A percentile compares a stretch with the other conserved stretches of the same genome.
Conservation (phyloP, 2,888 invertebrate species). For the Melanostoma scalare region DNA sequence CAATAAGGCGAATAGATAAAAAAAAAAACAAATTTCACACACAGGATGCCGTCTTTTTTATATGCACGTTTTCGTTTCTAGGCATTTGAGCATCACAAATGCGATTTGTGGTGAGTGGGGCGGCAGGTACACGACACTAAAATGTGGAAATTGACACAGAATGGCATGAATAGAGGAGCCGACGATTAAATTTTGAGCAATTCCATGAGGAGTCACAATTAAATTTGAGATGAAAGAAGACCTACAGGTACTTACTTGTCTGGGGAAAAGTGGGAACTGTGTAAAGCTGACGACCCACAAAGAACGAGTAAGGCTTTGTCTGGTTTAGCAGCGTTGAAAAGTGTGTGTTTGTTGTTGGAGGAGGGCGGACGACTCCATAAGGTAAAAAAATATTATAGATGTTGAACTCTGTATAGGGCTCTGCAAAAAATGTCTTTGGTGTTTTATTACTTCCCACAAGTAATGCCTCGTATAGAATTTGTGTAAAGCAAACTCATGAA, state of each 20-base stretch:
- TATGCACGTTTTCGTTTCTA: slow-evolving; percentile 46
- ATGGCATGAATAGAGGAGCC: slow-evolving; percentile 20
- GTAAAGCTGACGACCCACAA: slow-evolving; percentile 12
- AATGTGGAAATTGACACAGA: slow-evolving; percentile 57
- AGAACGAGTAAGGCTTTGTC: slow-evolving; percentile 11
- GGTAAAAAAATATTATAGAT: too few species aligned
- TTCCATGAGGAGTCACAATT: slow-evolving; percentile 28
- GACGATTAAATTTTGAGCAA: slow-evolving; percentile 47
- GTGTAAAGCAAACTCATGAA: too few species aligned
- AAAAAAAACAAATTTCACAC: slow-evolving; percentile 36
- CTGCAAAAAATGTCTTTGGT: too few species aligned
- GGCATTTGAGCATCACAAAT: slow-evolving; percentile 65
- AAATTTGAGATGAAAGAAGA: slow-evolving; percentile 17
- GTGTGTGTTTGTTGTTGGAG: too few species aligned
- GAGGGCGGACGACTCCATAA: too few species aligned
- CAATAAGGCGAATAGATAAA: slow-evolving; percentile 13
- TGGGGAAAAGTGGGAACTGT: slow-evolving; percentile 10
- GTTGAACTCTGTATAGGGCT: too few species aligned
- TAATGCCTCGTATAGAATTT: too few species aligned
- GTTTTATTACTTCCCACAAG: too few species aligned
- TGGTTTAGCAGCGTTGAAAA: neutral
- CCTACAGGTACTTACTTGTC: neutral
- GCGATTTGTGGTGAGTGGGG: slow-evolving; percentile 62
- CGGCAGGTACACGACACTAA: slow-evolving; percentile 27
- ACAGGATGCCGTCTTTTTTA: slow-evolving; percentile 31